Conservation (phyloP, 2,888 invertebrate genomes). For the Lasioglossum morio region DNA sequence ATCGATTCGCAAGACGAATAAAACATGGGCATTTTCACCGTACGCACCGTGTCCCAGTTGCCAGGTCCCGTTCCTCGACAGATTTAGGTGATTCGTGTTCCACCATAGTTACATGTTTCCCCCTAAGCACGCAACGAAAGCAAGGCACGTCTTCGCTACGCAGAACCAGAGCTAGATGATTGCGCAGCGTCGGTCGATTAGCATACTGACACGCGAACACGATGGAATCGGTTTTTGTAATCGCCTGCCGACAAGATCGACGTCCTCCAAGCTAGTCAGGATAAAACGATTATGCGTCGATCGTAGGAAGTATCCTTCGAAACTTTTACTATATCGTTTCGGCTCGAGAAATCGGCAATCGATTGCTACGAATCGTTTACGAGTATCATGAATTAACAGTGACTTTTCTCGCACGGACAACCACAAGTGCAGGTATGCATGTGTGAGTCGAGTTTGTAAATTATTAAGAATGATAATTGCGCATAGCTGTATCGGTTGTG, state of each 20-base stretch:
- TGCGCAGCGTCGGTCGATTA: background rate
- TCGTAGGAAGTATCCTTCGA: constrained; percentile 10
- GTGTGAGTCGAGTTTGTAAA: background rate
- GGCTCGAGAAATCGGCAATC: background rate
- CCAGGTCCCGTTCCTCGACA: background rate
- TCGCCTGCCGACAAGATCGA: constrained; percentile 5
- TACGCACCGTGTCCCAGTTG: background rate
- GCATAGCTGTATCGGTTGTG: background rate
- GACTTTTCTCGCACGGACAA: background rate
- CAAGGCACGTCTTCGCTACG: constrained; percentile 1
- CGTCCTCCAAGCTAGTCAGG: background rate
- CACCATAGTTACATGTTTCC: background rate
- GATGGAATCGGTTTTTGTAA: constrained; percentile 18
- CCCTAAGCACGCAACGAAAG: constrained; percentile 2
- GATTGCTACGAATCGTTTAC: background rate
- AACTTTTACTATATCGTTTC: background rate
- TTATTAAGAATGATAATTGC: constrained; percentile 7
- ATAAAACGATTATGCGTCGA: constrained; percentile 7
- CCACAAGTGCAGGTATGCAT: background rate
- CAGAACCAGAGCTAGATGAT: constrained; percentile 1
- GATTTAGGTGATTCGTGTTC: constrained; percentile 2
- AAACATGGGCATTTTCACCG: too few relatives aligned
- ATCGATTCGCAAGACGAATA: background rate
- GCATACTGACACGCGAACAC: constrained; percentile 21
- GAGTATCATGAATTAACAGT: constrained; percentile 1